Base-by-base conservation (phyloP, 1,140 invertebrate species). In the Zaprionus inermis region DNA sequence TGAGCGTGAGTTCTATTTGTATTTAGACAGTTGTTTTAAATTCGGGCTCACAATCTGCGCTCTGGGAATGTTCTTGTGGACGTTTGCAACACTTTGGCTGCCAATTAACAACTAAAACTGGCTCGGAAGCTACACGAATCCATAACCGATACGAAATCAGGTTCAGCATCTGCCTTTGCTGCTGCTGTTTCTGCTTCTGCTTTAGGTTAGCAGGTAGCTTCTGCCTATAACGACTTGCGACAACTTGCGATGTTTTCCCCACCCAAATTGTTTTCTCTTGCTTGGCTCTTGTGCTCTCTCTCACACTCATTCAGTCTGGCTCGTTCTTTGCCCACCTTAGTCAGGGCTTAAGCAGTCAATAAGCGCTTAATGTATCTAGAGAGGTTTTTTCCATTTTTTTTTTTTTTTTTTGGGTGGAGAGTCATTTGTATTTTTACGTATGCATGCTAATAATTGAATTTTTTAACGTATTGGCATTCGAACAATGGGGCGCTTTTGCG, bases 101-200 rank as follows among this genome's bases (percentile, higher is more conserved):
- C 24, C 73, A 66, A 18, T 63, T 55, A 46, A 36, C 73, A 76
- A 76, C 73, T 76, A 72, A 76, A 76, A 76, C 73, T 44, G 56
- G 69, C 61, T 76, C 56, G 36, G 9, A 66, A 60, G 36, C 67
- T 9, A 55, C 28, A 32, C 60, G 18, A 56, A 49, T 41, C 58
- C 52, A 70, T 69, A 69, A 22, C 65, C 64, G 64, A 56, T 56
- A 60, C 38, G 54, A 44, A 52, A 71, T 52, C 72, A 71, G 55
- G 72, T 74, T 74, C 58, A 74, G 58, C 38, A 36, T 59, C 11
- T 32, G 55, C 55, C 38, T 34, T 12, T 57, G 55, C 20, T 57
- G 12, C 20, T n/a, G 55, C 34, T 18, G 55, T 34, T 57, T 20
- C 34, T 57, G 55, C 20, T 57, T 18, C 20, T n/a, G 55, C 34